A percentile compares a stretch with the other conserved stretches of the same genome.
Evolutionary conservation across 2,113 vertebrate genomes (phyloP).

Genomic region (Peromyscus leucopus): DNA sequence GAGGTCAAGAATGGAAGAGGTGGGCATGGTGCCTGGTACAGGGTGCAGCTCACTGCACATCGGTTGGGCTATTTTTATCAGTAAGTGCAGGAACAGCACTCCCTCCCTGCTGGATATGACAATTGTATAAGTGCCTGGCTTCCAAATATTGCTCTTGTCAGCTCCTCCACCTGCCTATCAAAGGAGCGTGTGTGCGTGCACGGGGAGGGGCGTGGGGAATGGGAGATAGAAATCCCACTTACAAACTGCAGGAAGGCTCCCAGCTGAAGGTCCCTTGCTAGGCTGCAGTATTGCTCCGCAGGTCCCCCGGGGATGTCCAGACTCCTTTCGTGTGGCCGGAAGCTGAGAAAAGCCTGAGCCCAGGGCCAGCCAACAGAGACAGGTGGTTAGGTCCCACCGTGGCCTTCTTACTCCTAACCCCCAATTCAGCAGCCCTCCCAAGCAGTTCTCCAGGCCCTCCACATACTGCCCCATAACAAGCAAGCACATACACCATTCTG

Average conservation of each 20-base stretch:
- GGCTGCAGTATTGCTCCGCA: slow-evolving; percentile 87
- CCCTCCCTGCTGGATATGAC: not conserved
- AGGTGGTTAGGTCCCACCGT: not conserved
- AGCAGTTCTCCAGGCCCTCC: not conserved
- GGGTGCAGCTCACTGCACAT: not conserved
- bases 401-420: not conserved
- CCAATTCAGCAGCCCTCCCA: rapidly evolving
- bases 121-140: not conserved
- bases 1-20: not conserved
- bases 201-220: not conserved
- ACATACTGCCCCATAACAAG: not conserved
- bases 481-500: not conserved
- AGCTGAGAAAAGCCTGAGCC: slow-evolving; percentile 89
- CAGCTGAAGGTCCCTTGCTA: slow-evolving; percentile 87
- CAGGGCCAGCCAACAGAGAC: not conserved
- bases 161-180: not conserved
- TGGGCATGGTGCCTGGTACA: not conserved
- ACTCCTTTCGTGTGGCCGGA: slow-evolving; percentile 88
- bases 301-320: slow-evolving; percentile 89
- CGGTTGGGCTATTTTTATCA: slow-evolving; percentile 56
- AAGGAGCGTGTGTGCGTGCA: not conserved
- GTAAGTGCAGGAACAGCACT: slow-evolving; percentile 30
- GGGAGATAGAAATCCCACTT: slow-evolving; percentile 82
- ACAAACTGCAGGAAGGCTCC: slow-evolving; percentile 92
- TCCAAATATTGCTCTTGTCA: not conserved